Conservation (phyloP, 2,888 invertebrate genomes). For the Limenitis arthemis region DNA sequence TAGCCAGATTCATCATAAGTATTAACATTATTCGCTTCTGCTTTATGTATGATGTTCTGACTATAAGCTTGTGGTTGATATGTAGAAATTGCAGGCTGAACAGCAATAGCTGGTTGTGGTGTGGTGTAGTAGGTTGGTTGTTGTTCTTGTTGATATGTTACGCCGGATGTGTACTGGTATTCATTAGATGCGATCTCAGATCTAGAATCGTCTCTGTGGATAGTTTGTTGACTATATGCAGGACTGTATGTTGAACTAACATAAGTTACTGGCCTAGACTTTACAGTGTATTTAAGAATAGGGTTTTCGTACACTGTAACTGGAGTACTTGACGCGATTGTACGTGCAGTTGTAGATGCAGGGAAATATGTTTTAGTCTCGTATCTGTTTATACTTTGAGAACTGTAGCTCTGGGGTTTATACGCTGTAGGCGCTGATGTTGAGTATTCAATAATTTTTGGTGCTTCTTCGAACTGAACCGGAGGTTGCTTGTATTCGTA, state of each 20-base stretch:
- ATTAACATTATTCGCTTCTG: slow-evolving; percentile 35
- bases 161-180: slow-evolving; percentile 32
- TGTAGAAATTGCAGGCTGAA: slow-evolving; percentile 26
- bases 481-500: slow-evolving; percentile 40
- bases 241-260: slow-evolving; percentile 37
- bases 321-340: slow-evolving; percentile 21
- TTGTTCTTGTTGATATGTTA: slow-evolving; percentile 45
- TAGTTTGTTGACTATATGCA: slow-evolving; percentile 43
- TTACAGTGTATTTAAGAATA: slow-evolving; percentile 25
- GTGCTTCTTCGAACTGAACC: slow-evolving; percentile 24
- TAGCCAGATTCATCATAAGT: slow-evolving; percentile 44
- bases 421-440: slow-evolving; percentile 31
- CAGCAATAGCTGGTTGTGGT: slow-evolving; percentile 29
- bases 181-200: slow-evolving; percentile 26
- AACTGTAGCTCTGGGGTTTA: slow-evolving; percentile 47
- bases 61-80: slow-evolving; percentile 46
- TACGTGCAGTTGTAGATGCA: slow-evolving; percentile 22
- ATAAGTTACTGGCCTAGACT: slow-evolving; percentile 21
- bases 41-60: slow-evolving; percentile 51
- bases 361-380: slow-evolving; percentile 16
- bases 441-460: slow-evolving; percentile 20
- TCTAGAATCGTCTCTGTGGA: slow-evolving; percentile 43
- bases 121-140: slow-evolving; percentile 39
- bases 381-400: slow-evolving; percentile 36
- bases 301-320: slow-evolving; percentile 29